These are phyloP conservation scores for Conus betulinus DNA, from an alignment of 1,140 invertebrate species.

Conservation along the genomic window DNA sequence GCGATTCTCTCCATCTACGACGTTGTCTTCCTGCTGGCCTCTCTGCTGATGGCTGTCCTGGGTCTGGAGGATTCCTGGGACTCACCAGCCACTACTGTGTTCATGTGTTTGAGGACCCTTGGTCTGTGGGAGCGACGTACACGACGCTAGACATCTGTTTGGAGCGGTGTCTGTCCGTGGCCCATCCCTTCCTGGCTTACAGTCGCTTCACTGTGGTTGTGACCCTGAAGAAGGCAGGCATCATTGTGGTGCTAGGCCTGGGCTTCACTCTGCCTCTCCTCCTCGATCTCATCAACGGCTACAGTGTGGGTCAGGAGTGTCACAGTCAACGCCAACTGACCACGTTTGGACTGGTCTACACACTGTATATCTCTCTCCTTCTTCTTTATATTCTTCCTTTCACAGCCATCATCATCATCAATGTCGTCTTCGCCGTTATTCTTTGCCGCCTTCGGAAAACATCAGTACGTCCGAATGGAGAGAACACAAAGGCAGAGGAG, in stretches of 20 bases:
- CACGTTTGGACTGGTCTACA: slow-evolving; percentile 29
- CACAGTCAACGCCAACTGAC: not conserved
- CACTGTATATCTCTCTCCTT: slow-evolving; percentile 24
- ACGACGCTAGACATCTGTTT: slow-evolving; percentile 23
- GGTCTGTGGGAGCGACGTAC: slow-evolving; percentile 24
- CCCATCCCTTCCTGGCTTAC: slow-evolving; percentile 22
- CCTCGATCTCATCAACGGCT: slow-evolving; percentile 24
- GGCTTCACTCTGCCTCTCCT: slow-evolving; percentile 25
- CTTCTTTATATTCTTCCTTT: slow-evolving; percentile 35
- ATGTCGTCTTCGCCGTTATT: slow-evolving; percentile 21
- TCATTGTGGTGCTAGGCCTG: slow-evolving; percentile 18
- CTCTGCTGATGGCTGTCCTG: not conserved
- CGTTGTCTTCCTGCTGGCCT: slow-evolving; percentile 2
- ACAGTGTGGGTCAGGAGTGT: slow-evolving; percentile 1
- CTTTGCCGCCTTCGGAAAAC: slow-evolving; percentile 29
- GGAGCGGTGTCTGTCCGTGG: slow-evolving; percentile 5
- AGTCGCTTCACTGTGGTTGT: not conserved
- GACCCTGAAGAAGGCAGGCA: not conserved
- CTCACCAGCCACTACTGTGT: not conserved
- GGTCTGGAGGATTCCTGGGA: not conserved
- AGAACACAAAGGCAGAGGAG: not conserved
- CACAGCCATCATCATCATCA: slow-evolving; percentile 26
- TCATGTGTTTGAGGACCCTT: not conserved
- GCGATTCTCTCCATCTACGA: slow-evolving; percentile 12
- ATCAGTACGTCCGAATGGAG: not conserved